Evolutionary conservation across 2,888 invertebrate species (phyloP).

Genomic region (Ptychoptera albimana): DNA sequence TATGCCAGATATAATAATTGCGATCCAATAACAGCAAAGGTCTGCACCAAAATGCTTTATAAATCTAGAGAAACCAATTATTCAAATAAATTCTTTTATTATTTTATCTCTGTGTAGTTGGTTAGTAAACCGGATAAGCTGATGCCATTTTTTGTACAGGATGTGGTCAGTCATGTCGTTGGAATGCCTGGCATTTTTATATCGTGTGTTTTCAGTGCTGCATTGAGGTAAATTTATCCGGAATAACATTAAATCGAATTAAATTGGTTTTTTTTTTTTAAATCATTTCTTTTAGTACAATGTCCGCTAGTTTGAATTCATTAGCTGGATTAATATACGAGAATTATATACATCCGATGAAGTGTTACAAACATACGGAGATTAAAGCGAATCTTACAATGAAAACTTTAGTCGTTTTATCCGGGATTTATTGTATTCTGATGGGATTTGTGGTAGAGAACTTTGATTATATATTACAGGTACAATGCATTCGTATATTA

Average conservation of each 20-base stretch:
- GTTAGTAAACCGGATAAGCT: constrained; percentile 24
- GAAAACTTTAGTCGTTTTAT: constrained; percentile 22
- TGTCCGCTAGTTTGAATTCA: constrained; percentile 3
- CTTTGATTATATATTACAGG: constrained; percentile 23
- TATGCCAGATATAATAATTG: constrained; percentile 40
- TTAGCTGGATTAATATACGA: constrained; percentile 2
- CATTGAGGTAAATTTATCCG: constrained; percentile 4
- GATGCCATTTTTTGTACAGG: constrained; percentile 13
- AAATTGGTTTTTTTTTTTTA: too few species aligned
- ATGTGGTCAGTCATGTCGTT: constrained; percentile 2
- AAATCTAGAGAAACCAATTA: too few species aligned
- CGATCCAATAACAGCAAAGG: constrained; percentile 34
- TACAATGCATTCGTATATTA: too few species aligned
- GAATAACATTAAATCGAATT: too few species aligned
- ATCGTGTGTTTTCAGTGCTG: constrained; percentile 7
- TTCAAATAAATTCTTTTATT: too few species aligned
- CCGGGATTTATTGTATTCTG: constrained; percentile 40
- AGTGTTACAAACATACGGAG: constrained; percentile 22
- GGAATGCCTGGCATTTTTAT: constrained; percentile 7
- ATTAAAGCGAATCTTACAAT: constrained; percentile 28
- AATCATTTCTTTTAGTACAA: constrained; percentile 1
- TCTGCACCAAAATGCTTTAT: too few species aligned
- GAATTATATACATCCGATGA: constrained; percentile 28
- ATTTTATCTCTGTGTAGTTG: too few species aligned
- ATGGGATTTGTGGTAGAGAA: constrained; percentile 25